phyloP scores from a whole-genome alignment of 2,888 invertebrate genomes.

The Hedya salicella region DNA sequence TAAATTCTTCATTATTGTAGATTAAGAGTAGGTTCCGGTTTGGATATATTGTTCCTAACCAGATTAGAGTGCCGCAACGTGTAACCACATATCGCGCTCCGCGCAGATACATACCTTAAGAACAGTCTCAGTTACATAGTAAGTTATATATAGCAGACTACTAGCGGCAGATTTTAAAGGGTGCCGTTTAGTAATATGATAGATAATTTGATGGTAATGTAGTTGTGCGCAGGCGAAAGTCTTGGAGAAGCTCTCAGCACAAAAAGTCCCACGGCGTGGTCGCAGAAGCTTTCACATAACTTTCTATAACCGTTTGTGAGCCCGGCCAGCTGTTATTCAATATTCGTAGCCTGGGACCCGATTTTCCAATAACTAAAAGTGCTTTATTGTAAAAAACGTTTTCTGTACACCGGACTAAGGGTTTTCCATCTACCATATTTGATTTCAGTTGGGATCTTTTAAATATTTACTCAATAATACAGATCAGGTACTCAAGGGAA shows the following conservation, averaged over 20 bases:
- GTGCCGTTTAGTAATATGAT: neutral
- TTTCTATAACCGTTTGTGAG: slow-evolving; percentile 58
- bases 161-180: neutral
- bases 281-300: slow-evolving; percentile 66
- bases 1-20: too few species aligned
- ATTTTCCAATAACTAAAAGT: slow-evolving; percentile 58
- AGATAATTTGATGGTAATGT: neutral
- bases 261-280: slow-evolving; percentile 49
- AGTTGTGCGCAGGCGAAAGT: slow-evolving; percentile 1
- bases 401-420: neutral
- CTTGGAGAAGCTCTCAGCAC: neutral
- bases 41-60: too few species aligned
- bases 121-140: neutral
- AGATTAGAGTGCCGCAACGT: too few species aligned
- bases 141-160: neutral
- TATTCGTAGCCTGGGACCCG: slow-evolving; percentile 60
- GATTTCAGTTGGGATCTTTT: slow-evolving; percentile 1
- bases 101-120: neutral
- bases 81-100: neutral
- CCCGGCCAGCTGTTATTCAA: slow-evolving; percentile 62
- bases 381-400: slow-evolving; percentile 19
- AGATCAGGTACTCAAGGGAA: neutral
- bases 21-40: too few species aligned
- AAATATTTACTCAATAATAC: slow-evolving; percentile 1
- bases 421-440: slow-evolving; percentile 5